Conservation (phyloP, 2,113 vertebrate genomes). For the Cheirogaleus medius region DNA sequence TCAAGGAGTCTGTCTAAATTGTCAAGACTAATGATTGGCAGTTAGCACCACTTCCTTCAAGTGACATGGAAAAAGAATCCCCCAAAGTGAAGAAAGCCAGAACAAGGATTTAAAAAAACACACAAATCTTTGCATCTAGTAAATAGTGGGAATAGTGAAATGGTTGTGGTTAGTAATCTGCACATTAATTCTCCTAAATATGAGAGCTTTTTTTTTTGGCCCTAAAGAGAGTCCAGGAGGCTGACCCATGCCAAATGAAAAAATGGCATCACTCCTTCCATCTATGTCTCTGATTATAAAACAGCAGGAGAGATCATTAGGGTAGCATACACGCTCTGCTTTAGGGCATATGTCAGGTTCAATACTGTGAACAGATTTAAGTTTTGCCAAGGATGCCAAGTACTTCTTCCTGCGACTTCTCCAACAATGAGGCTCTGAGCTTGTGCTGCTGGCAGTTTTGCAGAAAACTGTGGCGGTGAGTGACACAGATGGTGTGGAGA, state of each 20-base stretch:
- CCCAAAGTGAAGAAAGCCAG: neutral
- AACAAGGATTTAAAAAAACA: neutral
- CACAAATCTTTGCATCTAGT: neutral
- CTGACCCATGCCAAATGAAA: constrained; percentile 66
- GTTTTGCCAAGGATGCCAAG: constrained; percentile 74
- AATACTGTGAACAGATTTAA: constrained; percentile 77
- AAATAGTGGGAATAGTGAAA: neutral
- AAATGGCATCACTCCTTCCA: constrained; percentile 31
- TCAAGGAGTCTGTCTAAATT: constrained; percentile 30
- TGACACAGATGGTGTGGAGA: constrained; percentile 83
- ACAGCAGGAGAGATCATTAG: constrained; percentile 65
- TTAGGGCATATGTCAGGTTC: constrained; percentile 78
- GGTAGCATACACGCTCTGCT: constrained; percentile 51
- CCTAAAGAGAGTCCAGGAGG: constrained; percentile 61
- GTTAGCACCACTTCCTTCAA: neutral
- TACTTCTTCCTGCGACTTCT: constrained; percentile 74
- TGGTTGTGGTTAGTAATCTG: neutral
- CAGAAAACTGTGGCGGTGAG: constrained; percentile 71
- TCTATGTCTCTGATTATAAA: constrained; percentile 63
- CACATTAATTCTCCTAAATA: constrained; percentile 45
- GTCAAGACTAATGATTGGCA: neutral
- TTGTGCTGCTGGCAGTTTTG: constrained; percentile 75
- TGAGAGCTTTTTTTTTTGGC: constrained; percentile 39
- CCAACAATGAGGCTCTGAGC: constrained; percentile 60
- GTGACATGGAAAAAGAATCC: neutral